These are phyloP conservation scores for Drosophila imparisetae DNA, from an alignment of 2,888 invertebrate genomes.

Conservation along the genomic window DNA sequence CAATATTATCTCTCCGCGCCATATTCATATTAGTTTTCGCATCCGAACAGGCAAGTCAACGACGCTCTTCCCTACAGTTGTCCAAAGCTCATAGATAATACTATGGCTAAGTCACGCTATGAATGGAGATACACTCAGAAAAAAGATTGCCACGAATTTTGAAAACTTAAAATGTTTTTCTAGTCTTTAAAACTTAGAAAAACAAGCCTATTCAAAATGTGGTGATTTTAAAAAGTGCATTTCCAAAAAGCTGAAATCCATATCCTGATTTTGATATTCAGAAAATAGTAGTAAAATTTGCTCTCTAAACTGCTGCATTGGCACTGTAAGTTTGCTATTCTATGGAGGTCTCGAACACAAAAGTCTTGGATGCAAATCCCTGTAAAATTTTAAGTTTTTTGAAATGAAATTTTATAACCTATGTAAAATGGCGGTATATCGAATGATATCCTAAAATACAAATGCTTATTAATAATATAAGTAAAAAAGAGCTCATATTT, in stretches of 20 bases:
- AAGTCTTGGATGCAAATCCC: no score
- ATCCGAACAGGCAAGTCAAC: background rate
- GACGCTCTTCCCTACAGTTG: background rate
- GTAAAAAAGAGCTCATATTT: no score
- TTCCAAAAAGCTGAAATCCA: background rate
- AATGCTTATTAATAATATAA: no score
- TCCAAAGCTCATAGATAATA: background rate
- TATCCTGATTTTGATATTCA: background rate
- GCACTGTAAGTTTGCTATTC: no score
- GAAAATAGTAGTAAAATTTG: background rate
- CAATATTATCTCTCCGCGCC: background rate
- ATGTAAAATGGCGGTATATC: no score
- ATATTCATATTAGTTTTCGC: background rate
- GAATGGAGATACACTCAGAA: background rate
- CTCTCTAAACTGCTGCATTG: background rate
- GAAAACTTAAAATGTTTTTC: background rate
- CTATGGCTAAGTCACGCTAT: no score
- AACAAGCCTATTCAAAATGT: background rate
- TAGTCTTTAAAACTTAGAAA: background rate
- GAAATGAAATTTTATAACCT: no score
- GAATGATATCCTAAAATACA: no score
- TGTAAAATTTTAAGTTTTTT: no score
- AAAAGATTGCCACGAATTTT: background rate
- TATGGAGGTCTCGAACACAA: no score
- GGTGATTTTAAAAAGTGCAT: background rate